These are phyloP conservation scores for Hippopotamus amphibius DNA, from an alignment of 2,113 vertebrate species.

Conservation along the genomic window DNA sequence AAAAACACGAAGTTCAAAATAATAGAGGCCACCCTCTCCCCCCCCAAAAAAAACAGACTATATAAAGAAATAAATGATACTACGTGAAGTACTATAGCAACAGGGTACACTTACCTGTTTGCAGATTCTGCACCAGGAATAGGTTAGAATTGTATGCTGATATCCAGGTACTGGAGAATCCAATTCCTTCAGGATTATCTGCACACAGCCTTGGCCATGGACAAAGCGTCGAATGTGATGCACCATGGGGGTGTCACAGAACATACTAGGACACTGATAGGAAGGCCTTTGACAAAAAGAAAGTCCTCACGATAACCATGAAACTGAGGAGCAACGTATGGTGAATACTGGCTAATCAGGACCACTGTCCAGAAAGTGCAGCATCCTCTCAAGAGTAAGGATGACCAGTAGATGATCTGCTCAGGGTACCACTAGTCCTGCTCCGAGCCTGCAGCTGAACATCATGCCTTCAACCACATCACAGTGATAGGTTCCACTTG, in stretches of 20 bases:
- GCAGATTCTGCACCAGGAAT: slow-evolving; percentile 98
- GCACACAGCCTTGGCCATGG: slow-evolving; percentile 97
- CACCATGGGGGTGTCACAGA: slow-evolving; percentile 99
- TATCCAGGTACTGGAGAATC: slow-evolving; percentile 98
- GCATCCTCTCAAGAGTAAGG: background rate
- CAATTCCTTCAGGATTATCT: slow-evolving; percentile 98
- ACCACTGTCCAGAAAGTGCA: background rate
- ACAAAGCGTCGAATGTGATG: slow-evolving; percentile 98
- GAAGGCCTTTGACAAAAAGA: slow-evolving; percentile 90
- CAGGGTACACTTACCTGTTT: slow-evolving; percentile 91
- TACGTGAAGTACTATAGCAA: background rate
- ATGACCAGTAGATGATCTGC: background rate
- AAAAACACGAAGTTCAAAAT: slow-evolving; percentile 11
- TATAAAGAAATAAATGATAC: slow-evolving; percentile 1
- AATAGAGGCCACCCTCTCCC: background rate
- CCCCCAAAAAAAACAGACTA: background rate
- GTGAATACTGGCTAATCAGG: slow-evolving; percentile 11
- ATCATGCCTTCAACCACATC: background rate
- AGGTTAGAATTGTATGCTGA: slow-evolving; percentile 98
- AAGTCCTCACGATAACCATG: slow-evolving; percentile 56
- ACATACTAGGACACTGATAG: slow-evolving; percentile 98
- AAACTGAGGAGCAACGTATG: background rate
- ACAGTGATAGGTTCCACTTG: background rate
- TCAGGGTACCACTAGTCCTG: background rate
- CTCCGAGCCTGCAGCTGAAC: background rate